These are phyloP conservation scores for Tenthredo distinguenda DNA, from an alignment of 2,888 invertebrate species.

Conservation along the genomic window DNA sequence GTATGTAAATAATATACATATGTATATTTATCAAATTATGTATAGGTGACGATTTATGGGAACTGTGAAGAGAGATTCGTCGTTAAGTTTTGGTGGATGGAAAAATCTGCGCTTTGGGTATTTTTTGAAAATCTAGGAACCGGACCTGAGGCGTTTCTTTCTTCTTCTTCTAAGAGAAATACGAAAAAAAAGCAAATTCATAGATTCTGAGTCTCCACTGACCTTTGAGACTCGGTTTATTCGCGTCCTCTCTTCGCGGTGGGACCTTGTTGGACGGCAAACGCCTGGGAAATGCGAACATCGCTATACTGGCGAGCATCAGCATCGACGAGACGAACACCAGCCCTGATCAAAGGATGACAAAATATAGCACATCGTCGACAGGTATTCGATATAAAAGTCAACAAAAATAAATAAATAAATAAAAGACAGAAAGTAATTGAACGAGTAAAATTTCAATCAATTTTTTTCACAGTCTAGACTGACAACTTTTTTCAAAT, in stretches of 20 bases:
- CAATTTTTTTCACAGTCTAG: neutral
- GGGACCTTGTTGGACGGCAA: slow-evolving; percentile 81
- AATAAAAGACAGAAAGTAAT: neutral
- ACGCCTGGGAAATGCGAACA: slow-evolving; percentile 95
- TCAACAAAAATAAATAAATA: neutral
- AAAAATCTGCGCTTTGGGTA: no score
- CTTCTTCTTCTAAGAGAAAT: no score
- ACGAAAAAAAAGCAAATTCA: neutral
- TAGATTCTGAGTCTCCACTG: slow-evolving; percentile 55
- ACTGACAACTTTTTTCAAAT: neutral
- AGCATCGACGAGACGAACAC: slow-evolving; percentile 92
- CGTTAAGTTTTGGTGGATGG: no score
- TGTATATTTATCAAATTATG: no score
- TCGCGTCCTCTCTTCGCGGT: slow-evolving; percentile 75
- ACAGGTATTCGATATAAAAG: neutral
- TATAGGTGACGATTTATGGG: no score
- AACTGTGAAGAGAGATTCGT: no score
- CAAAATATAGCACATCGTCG: neutral
- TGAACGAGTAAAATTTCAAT: neutral
- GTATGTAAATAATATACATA: neutral
- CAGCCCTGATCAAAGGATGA: slow-evolving; percentile 80
- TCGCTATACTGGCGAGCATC: slow-evolving; percentile 90
- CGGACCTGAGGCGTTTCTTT: no score
- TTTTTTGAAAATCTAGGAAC: no score
- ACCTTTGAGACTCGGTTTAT: slow-evolving; percentile 85